These are phyloP conservation scores for Spinibarbus caldwelli DNA, from an alignment of 2,797 vertebrate species.

Conservation along the genomic window DNA sequence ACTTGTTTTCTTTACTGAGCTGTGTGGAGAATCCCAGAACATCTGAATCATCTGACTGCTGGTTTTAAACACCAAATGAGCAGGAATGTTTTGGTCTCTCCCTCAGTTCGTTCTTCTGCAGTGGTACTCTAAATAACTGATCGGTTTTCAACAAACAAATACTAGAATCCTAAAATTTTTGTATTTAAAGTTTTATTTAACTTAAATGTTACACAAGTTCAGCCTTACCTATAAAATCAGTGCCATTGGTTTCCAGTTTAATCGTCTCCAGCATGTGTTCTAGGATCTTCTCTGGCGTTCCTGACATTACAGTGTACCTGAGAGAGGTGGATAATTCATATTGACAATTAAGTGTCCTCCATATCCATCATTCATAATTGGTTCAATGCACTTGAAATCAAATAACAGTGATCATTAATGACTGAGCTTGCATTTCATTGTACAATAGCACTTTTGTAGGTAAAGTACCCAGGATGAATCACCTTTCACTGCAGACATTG, in stretches of 20 bases:
- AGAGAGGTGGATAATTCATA: slow-evolving; percentile 13
- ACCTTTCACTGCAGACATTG: slow-evolving; percentile 25
- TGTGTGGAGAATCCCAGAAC: slow-evolving; percentile 20
- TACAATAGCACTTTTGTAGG: slow-evolving; percentile 23
- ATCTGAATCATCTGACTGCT: slow-evolving; percentile 45
- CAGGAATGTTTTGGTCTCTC: slow-evolving; percentile 38
- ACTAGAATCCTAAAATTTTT: background rate
- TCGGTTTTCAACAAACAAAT: background rate
- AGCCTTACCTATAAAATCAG: slow-evolving; percentile 81
- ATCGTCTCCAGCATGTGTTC: slow-evolving; percentile 92
- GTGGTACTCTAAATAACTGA: background rate
- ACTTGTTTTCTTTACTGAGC: slow-evolving; percentile 1
- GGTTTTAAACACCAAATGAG: slow-evolving; percentile 16
- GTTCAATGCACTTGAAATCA: slow-evolving; percentile 52
- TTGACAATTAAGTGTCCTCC: background rate
- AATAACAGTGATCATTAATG: slow-evolving; percentile 51
- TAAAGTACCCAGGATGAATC: slow-evolving; percentile 50
- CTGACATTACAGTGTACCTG: slow-evolving; percentile 94
- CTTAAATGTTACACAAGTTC: background rate
- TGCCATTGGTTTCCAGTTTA: slow-evolving; percentile 84
- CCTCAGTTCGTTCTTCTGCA: background rate
- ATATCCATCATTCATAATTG: slow-evolving; percentile 24
- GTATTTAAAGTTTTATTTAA: background rate
- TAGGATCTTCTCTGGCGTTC: slow-evolving; percentile 95
- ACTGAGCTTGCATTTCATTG: slow-evolving; percentile 22